A percentile compares a stretch with the other conserved stretches of the same genome.
Conservation (phyloP, 2,888 invertebrate species). For the Alviniconcha strummeri region DNA sequence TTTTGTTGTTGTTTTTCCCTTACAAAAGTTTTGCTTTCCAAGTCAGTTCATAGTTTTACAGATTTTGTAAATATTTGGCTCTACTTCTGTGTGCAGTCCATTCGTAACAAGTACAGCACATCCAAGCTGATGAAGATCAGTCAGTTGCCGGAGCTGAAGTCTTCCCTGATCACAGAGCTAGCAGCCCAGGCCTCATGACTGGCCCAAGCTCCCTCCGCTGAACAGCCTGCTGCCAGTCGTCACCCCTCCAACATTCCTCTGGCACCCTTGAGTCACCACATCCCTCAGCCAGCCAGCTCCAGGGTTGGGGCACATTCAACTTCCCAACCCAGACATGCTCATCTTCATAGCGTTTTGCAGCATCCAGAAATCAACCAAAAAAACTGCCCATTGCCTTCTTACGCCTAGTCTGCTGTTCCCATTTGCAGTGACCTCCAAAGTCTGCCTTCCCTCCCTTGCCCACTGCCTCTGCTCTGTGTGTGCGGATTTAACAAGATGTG, state of each 20-base stretch:
- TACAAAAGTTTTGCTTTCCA: no score
- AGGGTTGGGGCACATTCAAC: neutral
- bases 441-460: neutral
- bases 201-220: neutral
- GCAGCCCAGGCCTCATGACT: slow-evolving; percentile 34
- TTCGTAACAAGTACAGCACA: slow-evolving; percentile 73
- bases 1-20: no score
- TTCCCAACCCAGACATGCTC: neutral
- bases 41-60: neutral
- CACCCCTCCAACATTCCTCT: neutral
- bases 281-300: neutral
- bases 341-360: neutral
- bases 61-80: neutral
- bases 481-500: no score
- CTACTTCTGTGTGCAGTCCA: slow-evolving; percentile 64
- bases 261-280: neutral
- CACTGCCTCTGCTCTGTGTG: neutral
- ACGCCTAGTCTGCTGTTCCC: no score
- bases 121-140: slow-evolving; percentile 74
- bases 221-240: neutral
- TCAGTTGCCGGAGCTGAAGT: slow-evolving; percentile 68
- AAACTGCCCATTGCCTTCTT: no score
- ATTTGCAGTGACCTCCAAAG: neutral
- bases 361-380: neutral
- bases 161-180: slow-evolving; percentile 53